phyloP scores from a whole-genome alignment of 1,140 invertebrate species.

The Drosophila kikkawai region DNA sequence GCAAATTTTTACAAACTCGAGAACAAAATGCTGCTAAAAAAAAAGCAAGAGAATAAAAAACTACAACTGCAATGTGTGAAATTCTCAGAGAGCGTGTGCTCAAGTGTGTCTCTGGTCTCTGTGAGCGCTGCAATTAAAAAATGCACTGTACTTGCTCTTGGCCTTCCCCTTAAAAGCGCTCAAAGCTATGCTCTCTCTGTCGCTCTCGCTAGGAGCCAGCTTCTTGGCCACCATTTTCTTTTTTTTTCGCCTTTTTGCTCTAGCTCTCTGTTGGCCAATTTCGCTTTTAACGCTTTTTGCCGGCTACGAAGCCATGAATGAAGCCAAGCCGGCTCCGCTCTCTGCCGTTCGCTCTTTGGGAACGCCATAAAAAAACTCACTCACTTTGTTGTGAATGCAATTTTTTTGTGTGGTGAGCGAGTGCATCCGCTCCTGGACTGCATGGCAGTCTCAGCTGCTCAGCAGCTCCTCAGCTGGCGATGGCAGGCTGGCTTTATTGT shows the following conservation, averaged over 20 bases:
- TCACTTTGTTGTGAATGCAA: slow-evolving; percentile 46
- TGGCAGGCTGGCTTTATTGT: slow-evolving; percentile 78
- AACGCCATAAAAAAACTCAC: slow-evolving; percentile 12
- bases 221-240: slow-evolving; percentile 77
- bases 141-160: slow-evolving; percentile 62
- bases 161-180: slow-evolving; percentile 48
- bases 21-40: slow-evolving; percentile 63
- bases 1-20: slow-evolving; percentile 69
- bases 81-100: slow-evolving; percentile 44
- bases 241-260: slow-evolving; percentile 41
- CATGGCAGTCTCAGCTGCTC: slow-evolving; percentile 44
- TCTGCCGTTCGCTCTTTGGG: slow-evolving; percentile 16
- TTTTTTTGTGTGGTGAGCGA: slow-evolving; percentile 42
- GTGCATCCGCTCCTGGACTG: slow-evolving; percentile 39
- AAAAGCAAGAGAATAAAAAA: slow-evolving; percentile 34
- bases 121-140: slow-evolving; percentile 73
- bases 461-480: slow-evolving; percentile 52
- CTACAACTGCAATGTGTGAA: slow-evolving; percentile 48
- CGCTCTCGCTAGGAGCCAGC: slow-evolving; percentile 15
- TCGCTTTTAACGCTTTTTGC: slow-evolving; percentile 81
- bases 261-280: slow-evolving; percentile 71
- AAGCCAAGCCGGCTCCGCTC: slow-evolving; percentile 70
- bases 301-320: slow-evolving; percentile 75
- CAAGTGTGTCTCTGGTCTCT: slow-evolving; percentile 37
- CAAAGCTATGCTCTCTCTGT: slow-evolving; percentile 35